These are phyloP conservation scores for Julus scanicus DNA, from an alignment of 2,888 invertebrate genomes.

Conservation along the genomic window DNA sequence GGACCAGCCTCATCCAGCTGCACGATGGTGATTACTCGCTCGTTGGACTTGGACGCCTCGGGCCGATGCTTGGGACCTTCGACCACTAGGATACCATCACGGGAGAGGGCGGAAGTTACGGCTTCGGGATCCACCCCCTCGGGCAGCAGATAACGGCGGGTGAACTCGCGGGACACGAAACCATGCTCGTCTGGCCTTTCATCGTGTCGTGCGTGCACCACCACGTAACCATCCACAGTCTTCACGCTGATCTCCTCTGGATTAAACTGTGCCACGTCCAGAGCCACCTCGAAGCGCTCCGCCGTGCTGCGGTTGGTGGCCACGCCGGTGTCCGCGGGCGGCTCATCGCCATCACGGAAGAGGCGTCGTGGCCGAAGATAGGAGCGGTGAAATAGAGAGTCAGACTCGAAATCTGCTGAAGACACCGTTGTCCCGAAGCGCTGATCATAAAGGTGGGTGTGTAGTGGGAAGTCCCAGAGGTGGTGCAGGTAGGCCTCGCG, in stretches of 20 bases:
- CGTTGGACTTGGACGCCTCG: conserved; percentile 45
- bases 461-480: conserved; percentile 22
- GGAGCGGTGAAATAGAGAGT: conserved; percentile 24
- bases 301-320: background rate
- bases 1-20: conserved; percentile 11
- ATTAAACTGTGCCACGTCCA: conserved; percentile 50
- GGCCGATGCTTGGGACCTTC: background rate
- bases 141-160: conserved; percentile 40
- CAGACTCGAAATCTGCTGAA: background rate
- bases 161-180: conserved; percentile 23
- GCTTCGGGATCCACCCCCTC: conserved; percentile 48
- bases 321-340: background rate
- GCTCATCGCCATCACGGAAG: background rate
- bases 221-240: conserved; percentile 34
- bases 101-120: background rate
- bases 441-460: conserved; percentile 34
- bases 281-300: background rate
- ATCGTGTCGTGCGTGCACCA: conserved; percentile 10
- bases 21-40: conserved; percentile 44
- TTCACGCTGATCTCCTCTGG: conserved; percentile 51
- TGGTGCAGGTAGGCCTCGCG: conserved; percentile 28
- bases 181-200: conserved; percentile 50
- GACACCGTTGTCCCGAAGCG: conserved; percentile 2
- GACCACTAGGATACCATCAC: conserved; percentile 47
- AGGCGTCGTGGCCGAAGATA: conserved; percentile 3